Conservation (phyloP, 2,888 invertebrate species). For the Clunio marinus region DNA sequence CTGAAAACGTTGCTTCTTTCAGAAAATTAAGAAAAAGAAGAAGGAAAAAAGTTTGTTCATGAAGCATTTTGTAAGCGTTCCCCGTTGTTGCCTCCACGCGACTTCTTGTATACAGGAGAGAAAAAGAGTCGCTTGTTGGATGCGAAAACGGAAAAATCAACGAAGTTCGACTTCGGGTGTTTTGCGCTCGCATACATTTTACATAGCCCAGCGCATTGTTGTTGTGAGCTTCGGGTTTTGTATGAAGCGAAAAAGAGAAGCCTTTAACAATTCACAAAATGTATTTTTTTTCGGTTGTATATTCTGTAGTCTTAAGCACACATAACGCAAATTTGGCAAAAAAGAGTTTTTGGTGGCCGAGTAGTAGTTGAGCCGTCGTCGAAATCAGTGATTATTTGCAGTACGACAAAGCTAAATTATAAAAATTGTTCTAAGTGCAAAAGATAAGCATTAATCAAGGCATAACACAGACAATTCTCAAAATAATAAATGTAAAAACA, state of each 20-base stretch:
- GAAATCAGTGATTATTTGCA: constrained; percentile 35
- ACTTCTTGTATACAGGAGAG: constrained; percentile 13
- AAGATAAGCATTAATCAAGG: no score
- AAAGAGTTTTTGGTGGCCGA: constrained; percentile 26
- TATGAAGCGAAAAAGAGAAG: constrained; percentile 25
- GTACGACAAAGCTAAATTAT: neutral
- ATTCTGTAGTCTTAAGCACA: constrained; percentile 36
- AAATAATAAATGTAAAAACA: no score
- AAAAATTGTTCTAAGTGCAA: no score
- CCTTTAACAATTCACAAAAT: constrained; percentile 38
- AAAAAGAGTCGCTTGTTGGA: constrained; percentile 13
- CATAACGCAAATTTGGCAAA: constrained; percentile 38
- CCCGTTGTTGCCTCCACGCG: constrained; percentile 35
- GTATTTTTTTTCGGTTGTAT: constrained; percentile 26
- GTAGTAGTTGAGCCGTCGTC: constrained; percentile 36
- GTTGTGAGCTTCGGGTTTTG: constrained; percentile 18
- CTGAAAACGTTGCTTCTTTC: neutral
- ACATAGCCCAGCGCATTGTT: constrained; percentile 13
- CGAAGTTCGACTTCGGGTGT: constrained; percentile 21
- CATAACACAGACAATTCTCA: no score
- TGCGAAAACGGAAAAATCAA: constrained; percentile 26
- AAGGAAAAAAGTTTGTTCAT: neutral
- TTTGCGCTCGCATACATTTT: neutral
- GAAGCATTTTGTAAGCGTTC: neutral
- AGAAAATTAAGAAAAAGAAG: neutral